These are phyloP conservation scores for Parazoanthus atlanticus DNA, from an alignment of 92 coral and sea anemone species.

Conservation along the genomic window DNA sequence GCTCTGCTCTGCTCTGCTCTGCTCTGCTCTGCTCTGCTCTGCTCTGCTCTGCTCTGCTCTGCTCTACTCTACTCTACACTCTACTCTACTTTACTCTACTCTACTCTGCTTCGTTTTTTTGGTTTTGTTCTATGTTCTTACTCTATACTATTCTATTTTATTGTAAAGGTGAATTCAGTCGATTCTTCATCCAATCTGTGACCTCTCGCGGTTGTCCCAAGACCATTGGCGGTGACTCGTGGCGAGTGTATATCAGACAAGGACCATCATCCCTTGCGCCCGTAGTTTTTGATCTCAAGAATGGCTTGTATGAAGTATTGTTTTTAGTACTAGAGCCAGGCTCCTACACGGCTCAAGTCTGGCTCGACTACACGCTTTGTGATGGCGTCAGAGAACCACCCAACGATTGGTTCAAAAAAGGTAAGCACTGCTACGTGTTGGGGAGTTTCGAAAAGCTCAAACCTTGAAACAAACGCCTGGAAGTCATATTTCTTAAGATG, in stretches of 20 bases:
- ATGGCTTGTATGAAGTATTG: conserved; percentile 53
- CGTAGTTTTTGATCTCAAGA: conserved; percentile 40
- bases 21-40: no score
- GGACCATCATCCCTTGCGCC: conserved; percentile 66
- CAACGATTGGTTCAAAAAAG: conserved; percentile 46
- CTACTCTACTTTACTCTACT: no score
- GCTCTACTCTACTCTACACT: no score
- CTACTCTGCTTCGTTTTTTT: background rate
- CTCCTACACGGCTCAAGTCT: conserved; percentile 49
- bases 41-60: no score
- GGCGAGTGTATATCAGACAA: conserved; percentile 62
- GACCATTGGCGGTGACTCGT: conserved; percentile 54
- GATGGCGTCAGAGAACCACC: conserved; percentile 61
- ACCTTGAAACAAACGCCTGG: no score
- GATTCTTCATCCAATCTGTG: conserved; percentile 54
- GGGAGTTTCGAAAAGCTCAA: no score
- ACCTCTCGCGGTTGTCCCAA: conserved; percentile 33
- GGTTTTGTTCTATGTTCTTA: no score
- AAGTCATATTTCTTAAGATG: no score
- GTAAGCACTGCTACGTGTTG: background rate
- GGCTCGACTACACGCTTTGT: conserved; percentile 56
- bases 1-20: no score
- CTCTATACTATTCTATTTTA: no score
- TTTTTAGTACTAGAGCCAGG: conserved; percentile 56
- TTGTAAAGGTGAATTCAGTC: conserved; percentile 50